These are phyloP conservation scores for Erpornis zantholeuca DNA, from an alignment of 2,113 vertebrate species.

Conservation along the genomic window DNA sequence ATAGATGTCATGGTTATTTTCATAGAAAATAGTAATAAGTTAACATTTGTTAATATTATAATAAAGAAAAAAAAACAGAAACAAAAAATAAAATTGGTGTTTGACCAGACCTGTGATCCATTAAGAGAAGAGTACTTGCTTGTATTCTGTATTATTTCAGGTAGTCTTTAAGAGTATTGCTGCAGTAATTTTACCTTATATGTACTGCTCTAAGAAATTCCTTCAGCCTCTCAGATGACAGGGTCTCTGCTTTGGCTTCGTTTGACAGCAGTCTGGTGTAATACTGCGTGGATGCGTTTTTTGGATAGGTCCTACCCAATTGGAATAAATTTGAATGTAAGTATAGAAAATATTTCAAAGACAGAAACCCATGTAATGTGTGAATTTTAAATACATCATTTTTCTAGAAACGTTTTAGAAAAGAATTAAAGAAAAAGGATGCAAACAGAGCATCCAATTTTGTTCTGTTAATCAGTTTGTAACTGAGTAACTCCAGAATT, in stretches of 20 bases:
- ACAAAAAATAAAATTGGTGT: background rate
- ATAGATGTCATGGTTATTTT: background rate
- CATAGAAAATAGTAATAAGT: background rate
- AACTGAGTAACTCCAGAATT: background rate
- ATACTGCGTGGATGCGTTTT: constrained; percentile 82
- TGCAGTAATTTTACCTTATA: background rate
- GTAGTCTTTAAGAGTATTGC: background rate
- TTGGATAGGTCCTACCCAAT: constrained; percentile 76
- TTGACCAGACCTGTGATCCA: background rate
- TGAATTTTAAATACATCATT: background rate
- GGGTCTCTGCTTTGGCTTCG: constrained; percentile 70
- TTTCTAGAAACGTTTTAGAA: background rate
- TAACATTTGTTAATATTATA: background rate
- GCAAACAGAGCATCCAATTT: background rate
- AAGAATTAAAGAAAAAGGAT: background rate
- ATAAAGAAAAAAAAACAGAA: background rate
- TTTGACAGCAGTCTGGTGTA: constrained; percentile 74
- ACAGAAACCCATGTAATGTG: background rate
- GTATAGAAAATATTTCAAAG: background rate
- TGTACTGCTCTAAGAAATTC: constrained; percentile 73
- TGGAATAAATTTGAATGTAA: background rate
- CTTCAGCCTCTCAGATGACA: constrained; percentile 72
- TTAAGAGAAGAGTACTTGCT: background rate
- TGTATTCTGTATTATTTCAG: background rate
- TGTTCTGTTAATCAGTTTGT: background rate